Conservation (phyloP, 2,113 vertebrate genomes). For the Epinephelus moara region DNA sequence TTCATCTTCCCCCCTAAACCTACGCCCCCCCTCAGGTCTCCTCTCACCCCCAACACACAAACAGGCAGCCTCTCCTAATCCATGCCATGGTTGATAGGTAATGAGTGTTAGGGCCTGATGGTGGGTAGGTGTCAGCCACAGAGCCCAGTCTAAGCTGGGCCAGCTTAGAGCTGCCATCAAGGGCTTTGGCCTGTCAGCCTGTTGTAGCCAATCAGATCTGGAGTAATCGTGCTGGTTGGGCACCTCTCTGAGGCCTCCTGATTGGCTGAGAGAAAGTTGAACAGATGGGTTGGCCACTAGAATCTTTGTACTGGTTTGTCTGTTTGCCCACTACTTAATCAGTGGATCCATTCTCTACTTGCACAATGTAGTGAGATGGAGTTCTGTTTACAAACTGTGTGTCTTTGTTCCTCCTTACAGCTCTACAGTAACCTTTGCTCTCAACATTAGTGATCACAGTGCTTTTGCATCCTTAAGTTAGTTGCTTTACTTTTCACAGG, state of each 20-base stretch:
- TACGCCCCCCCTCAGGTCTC: neutral
- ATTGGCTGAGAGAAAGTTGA: constrained; percentile 35
- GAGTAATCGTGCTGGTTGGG: constrained; percentile 30
- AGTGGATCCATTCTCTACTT: no score
- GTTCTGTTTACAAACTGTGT: no score
- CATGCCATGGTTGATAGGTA: constrained; percentile 38
- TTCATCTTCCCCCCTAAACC: constrained; percentile 1
- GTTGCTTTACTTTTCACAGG: no score
- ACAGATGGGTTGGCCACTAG: constrained; percentile 34
- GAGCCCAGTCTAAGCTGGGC: constrained; percentile 35
- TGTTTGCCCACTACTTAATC: neutral
- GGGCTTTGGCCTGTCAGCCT: constrained; percentile 51
- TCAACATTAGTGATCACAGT: no score
- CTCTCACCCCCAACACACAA: constrained; percentile 2
- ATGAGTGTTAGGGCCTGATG: constrained; percentile 34
- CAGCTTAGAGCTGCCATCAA: constrained; percentile 50
- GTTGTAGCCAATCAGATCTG: constrained; percentile 42
- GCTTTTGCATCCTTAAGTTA: no score
- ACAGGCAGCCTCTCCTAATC: constrained; percentile 31
- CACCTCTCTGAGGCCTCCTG: constrained; percentile 9
- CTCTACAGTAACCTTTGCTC: no score
- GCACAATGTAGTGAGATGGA: no score
- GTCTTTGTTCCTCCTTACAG: no score
- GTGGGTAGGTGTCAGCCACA: constrained; percentile 51
- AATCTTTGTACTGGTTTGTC: neutral